Conservation (phyloP, 2,113 vertebrate species). For the Catagonus wagneri region DNA sequence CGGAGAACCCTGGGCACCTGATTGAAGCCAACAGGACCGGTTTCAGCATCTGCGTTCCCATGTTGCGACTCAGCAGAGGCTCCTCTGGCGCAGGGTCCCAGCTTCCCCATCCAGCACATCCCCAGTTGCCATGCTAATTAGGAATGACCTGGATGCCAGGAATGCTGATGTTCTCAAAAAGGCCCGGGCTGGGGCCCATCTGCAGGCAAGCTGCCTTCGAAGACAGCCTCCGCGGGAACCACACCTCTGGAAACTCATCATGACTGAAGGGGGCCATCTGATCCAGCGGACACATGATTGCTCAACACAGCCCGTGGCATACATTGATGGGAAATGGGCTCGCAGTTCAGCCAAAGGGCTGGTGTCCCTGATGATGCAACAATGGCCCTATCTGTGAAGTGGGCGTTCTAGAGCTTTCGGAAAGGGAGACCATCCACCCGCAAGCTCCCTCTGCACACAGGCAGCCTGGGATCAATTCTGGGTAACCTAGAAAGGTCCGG, state of each 20-base stretch:
- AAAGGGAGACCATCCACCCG: neutral
- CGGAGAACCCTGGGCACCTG: neutral
- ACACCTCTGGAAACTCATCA: constrained; percentile 62
- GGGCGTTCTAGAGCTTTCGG: neutral
- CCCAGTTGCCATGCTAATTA: neutral
- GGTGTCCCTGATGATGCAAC: constrained; percentile 58
- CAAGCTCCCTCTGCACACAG: neutral
- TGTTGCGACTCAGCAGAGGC: neutral
- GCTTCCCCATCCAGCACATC: neutral
- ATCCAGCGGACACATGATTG: constrained; percentile 48
- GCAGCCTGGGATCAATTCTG: neutral
- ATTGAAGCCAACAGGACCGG: rapidly evolving
- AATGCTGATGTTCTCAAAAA: neutral
- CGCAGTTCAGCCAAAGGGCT: constrained; percentile 72
- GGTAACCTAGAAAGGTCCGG: neutral
- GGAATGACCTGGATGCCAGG: neutral
- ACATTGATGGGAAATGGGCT: constrained; percentile 57
- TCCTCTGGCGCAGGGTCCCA: neutral
- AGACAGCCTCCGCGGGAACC: neutral
- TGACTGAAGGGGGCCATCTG: neutral
- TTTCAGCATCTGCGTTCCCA: neutral
- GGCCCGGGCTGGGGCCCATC: neutral
- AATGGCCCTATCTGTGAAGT: neutral
- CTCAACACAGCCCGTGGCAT: constrained; percentile 65
- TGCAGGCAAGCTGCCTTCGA: neutral